Evolutionary conservation across 2,797 vertebrate species (phyloP).

Genomic region (Aplochiton taeniatus): DNA sequence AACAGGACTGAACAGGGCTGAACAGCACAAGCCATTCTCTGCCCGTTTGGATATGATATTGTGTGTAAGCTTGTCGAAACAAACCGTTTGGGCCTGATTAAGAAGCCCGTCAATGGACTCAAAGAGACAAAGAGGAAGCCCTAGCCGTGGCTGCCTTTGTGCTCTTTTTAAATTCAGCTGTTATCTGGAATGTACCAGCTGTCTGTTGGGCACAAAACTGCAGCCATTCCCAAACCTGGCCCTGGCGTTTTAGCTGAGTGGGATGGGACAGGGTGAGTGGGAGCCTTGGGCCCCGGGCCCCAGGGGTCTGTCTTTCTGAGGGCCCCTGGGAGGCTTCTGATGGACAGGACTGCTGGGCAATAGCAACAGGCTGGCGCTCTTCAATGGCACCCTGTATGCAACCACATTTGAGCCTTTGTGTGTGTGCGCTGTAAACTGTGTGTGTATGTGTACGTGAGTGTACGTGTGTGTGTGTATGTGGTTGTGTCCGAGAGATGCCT

Average conservation of each 20-base stretch:
- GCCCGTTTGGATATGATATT: constrained; percentile 61
- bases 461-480: constrained; percentile 26
- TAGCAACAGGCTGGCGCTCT: constrained; percentile 70
- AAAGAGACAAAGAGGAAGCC: constrained; percentile 62
- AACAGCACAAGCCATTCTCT: constrained; percentile 39
- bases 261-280: constrained; percentile 50
- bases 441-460: constrained; percentile 29
- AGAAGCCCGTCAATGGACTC: constrained; percentile 67
- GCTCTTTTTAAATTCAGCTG: constrained; percentile 76
- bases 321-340: constrained; percentile 68
- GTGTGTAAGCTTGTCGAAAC: constrained; percentile 62
- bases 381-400: constrained; percentile 50
- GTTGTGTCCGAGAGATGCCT: constrained; percentile 41
- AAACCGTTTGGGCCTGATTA: constrained; percentile 67
- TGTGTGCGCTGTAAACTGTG: constrained; percentile 23
- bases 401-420: constrained; percentile 7
- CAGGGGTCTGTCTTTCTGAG: constrained; percentile 43
- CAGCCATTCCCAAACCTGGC: constrained; percentile 76
- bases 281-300: constrained; percentile 48
- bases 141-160: constrained; percentile 62
- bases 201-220: constrained; percentile 75
- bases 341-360: constrained; percentile 65
- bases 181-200: constrained; percentile 83
- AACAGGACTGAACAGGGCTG: constrained; percentile 54
- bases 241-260: constrained; percentile 68